phyloP scores from a whole-genome alignment of 2,888 invertebrate species.

The Macrophya annulata region DNA sequence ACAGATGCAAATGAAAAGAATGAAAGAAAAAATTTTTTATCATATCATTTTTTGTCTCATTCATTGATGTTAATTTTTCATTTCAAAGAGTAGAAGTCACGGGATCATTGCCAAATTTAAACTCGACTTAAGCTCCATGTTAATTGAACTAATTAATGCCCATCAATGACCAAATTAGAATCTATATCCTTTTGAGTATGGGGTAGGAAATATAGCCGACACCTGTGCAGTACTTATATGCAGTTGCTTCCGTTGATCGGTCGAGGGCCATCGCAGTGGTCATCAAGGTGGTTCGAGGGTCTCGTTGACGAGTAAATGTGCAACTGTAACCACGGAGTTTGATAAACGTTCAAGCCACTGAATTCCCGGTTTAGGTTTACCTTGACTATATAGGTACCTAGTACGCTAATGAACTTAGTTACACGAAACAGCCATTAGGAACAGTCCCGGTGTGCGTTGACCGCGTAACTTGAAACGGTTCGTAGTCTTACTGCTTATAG shows the following conservation, averaged over 20 bases:
- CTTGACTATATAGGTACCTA: not conserved
- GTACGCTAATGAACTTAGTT: slow-evolving; percentile 48
- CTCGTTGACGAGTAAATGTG: not conserved
- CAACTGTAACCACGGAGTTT: not conserved
- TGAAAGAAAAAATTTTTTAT: not conserved
- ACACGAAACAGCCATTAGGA: slow-evolving; percentile 55
- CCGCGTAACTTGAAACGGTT: slow-evolving; percentile 11
- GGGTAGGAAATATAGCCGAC: not conserved
- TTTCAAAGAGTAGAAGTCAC: not conserved
- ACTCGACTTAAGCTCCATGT: not conserved
- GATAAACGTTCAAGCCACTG: slow-evolving; percentile 26
- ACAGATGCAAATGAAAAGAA: not conserved
- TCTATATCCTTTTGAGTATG: not conserved
- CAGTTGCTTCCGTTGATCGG: slow-evolving; percentile 35
- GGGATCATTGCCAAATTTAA: not conserved
- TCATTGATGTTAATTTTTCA: not conserved
- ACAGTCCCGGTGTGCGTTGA: slow-evolving; percentile 1
- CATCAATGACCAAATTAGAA: slow-evolving; percentile 14
- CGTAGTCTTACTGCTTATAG: not conserved
- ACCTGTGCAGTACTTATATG: slow-evolving; percentile 16
- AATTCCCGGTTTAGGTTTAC: not conserved
- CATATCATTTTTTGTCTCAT: not conserved
- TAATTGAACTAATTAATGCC: not conserved
- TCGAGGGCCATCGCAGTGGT: not conserved
- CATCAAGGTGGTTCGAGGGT: not conserved